Conservation (phyloP, 2,797 vertebrate genomes). For the Oreortyx pictus region DNA sequence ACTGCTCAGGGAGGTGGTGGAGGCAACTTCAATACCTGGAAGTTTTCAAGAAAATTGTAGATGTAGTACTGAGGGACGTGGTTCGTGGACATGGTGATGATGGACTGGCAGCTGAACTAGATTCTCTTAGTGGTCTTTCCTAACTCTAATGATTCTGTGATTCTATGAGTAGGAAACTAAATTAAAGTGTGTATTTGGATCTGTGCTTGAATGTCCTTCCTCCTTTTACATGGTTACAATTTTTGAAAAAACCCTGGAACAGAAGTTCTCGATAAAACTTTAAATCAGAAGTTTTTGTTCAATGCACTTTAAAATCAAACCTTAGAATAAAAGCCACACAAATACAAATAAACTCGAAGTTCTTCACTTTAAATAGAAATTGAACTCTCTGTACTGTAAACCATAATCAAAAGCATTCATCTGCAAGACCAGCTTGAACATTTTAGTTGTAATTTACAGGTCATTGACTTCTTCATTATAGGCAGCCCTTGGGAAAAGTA, state of each 20-base stretch:
- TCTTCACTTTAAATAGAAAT: conserved; percentile 57
- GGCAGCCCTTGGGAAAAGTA: conserved; percentile 44
- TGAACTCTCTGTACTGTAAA: conserved; percentile 36
- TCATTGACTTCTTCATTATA: conserved; percentile 69
- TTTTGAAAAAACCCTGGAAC: not conserved
- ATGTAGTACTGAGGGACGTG: no score
- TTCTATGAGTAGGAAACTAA: not conserved
- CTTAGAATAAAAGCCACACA: not conserved
- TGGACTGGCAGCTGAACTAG: no score
- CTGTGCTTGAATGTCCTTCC: not conserved
- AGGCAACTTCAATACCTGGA: no score
- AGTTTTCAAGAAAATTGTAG: no score
- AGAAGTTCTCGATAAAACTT: not conserved
- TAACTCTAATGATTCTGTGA: no score
- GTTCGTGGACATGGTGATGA: no score
- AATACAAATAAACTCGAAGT: not conserved
- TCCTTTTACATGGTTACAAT: not conserved
- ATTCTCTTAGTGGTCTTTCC: no score
- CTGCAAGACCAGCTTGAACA: conserved; percentile 56
- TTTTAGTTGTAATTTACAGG: conserved; percentile 65
- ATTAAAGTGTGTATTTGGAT: not conserved
- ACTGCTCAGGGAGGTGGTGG: no score
- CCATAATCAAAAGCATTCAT: conserved; percentile 62
- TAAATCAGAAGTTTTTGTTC: not conserved
- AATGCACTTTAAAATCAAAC: not conserved